phyloP scores from a whole-genome alignment of 1,140 invertebrate species.

The Aphelinus atriplicis region DNA sequence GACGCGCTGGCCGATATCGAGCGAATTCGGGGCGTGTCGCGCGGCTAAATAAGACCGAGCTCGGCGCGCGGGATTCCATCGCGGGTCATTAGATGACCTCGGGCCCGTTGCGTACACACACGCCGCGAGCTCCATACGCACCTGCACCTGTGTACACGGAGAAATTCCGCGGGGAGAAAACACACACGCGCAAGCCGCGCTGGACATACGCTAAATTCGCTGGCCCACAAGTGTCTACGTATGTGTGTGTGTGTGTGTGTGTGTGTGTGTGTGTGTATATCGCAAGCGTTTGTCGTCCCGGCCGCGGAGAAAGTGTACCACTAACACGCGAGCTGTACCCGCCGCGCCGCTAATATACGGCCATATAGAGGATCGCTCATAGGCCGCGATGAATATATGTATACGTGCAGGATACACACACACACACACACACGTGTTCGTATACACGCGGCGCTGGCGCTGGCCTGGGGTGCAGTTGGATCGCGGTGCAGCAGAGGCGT shows the following conservation, averaged over 20 bases:
- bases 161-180: background rate
- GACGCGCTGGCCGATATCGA: no score
- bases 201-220: no score
- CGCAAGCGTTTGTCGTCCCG: background rate
- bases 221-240: no score
- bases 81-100: no score
- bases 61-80: no score
- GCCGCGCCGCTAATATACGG: background rate
- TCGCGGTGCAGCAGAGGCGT: background rate
- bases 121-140: no score
- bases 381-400: background rate
- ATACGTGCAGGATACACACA: background rate
- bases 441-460: background rate
- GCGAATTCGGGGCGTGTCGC: no score
- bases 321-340: background rate
- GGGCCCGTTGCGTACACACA: no score
- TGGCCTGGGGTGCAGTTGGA: background rate
- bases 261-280: no score
- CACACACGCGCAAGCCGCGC: background rate
- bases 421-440: background rate
- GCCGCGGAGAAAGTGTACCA: conserved; percentile 42
- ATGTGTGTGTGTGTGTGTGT: no score
- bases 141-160: no score
- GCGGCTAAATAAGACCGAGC: no score
- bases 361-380: background rate